Evolutionary conservation across 2,113 vertebrate species (phyloP).

Genomic region (Excalfactoria chinensis): DNA sequence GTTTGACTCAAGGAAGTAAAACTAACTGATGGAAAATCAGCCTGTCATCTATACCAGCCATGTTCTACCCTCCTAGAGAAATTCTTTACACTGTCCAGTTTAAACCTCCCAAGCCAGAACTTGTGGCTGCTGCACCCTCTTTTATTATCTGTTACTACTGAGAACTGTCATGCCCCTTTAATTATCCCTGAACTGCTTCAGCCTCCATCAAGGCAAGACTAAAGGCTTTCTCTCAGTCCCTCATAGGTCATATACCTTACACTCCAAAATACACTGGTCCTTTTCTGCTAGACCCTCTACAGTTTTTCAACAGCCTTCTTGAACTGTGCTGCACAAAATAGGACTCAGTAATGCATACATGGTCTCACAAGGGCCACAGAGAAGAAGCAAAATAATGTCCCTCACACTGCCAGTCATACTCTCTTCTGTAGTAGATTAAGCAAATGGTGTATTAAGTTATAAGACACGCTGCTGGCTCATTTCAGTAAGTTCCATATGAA

Average conservation of each 20-base stretch:
- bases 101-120: neutral
- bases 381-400: neutral
- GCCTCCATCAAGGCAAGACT: neutral
- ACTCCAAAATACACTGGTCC: neutral
- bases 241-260: rapidly evolving
- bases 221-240: neutral
- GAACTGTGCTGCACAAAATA: neutral
- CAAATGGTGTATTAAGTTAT: neutral
- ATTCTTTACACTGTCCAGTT: neutral
- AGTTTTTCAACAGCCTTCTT: neutral
- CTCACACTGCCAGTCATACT: neutral
- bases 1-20: neutral
- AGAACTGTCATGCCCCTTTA: rapidly evolving
- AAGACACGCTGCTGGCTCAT: neutral
- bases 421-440: neutral
- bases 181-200: rapidly evolving
- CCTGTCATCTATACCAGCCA: neutral
- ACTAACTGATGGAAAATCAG: too few species aligned
- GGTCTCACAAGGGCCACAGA: neutral
- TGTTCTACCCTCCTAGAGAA: neutral
- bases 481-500: neutral
- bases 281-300: neutral
- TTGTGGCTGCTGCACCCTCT: neutral
- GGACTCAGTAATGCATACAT: neutral
- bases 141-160: neutral